These are phyloP conservation scores for Caranx ignobilis DNA, from an alignment of 2,113 vertebrate species.

Conservation along the genomic window DNA sequence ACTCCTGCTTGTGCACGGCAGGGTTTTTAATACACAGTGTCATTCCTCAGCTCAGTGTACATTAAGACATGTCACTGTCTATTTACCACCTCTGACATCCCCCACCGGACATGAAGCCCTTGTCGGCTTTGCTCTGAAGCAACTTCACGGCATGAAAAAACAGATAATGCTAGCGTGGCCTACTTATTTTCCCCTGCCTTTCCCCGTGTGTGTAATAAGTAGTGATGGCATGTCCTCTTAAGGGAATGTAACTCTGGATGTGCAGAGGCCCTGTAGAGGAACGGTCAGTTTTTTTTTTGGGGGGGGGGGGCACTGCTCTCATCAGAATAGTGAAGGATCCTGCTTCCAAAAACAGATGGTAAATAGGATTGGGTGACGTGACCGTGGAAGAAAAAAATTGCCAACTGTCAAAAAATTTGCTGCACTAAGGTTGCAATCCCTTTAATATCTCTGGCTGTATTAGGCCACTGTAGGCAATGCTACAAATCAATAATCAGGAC, in stretches of 20 bases:
- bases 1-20: not conserved
- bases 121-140: conserved; percentile 62
- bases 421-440: not conserved
- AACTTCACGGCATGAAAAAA: conserved; percentile 67
- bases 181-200: conserved; percentile 71
- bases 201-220: conserved; percentile 75
- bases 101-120: conserved; percentile 58
- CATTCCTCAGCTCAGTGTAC: conserved; percentile 44
- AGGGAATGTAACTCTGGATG: conserved; percentile 63
- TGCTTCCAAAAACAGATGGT: conserved; percentile 11
- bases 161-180: conserved; percentile 74
- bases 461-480: not conserved
- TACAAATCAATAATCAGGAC: conserved; percentile 15
- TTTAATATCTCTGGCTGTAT: not conserved
- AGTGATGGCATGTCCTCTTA: conserved; percentile 80
- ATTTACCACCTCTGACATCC: conserved; percentile 65
- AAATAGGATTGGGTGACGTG: conserved; percentile 2
- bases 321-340: not conserved
- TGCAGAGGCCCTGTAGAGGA: conserved; percentile 58
- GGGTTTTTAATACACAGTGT: conserved; percentile 23
- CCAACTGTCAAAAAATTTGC: not conserved
- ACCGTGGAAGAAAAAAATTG: not conserved
- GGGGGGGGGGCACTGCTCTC: conserved; percentile 9
- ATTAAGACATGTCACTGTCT: conserved; percentile 67
- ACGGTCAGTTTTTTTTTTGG: conserved; percentile 47